Evolutionary conservation across 2,797 vertebrate genomes (phyloP).

Genomic region (Limosa lapponica): DNA sequence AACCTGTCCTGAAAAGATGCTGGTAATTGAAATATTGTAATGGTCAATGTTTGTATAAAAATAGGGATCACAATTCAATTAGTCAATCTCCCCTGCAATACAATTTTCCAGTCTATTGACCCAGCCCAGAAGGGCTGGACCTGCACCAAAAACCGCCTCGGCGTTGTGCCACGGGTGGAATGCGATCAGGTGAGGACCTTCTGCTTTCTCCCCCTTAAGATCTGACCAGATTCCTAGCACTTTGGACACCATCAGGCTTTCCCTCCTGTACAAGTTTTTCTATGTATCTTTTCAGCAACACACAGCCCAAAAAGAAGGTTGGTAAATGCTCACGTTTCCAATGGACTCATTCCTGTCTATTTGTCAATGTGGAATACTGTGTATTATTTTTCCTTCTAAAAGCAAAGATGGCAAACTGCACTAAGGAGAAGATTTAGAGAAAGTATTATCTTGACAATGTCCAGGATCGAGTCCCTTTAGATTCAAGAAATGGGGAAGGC

Average conservation of each 20-base stretch:
- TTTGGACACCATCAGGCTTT: background rate
- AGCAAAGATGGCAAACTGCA: background rate
- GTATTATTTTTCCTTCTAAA: background rate
- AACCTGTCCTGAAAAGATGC: background rate
- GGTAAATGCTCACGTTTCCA: background rate
- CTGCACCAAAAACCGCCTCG: background rate
- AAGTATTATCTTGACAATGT: background rate
- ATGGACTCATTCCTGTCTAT: background rate
- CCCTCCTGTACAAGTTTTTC: background rate
- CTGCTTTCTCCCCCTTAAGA: background rate
- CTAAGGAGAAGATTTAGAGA: background rate
- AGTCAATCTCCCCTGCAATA: background rate
- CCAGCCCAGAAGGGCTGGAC: background rate
- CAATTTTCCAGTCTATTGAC: background rate
- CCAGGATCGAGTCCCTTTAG: background rate
- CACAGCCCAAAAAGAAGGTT: background rate
- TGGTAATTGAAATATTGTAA: background rate
- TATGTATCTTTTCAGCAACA: background rate
- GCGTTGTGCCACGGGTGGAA: background rate
- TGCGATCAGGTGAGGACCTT: background rate
- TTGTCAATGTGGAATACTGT: background rate
- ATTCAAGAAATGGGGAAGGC: background rate
- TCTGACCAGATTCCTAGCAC: background rate
- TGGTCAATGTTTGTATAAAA: background rate
- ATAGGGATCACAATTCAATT: background rate